These are phyloP conservation scores for Pterobdella sp. DNA, from an alignment of 2,888 invertebrate genomes.

Conservation along the genomic window DNA sequence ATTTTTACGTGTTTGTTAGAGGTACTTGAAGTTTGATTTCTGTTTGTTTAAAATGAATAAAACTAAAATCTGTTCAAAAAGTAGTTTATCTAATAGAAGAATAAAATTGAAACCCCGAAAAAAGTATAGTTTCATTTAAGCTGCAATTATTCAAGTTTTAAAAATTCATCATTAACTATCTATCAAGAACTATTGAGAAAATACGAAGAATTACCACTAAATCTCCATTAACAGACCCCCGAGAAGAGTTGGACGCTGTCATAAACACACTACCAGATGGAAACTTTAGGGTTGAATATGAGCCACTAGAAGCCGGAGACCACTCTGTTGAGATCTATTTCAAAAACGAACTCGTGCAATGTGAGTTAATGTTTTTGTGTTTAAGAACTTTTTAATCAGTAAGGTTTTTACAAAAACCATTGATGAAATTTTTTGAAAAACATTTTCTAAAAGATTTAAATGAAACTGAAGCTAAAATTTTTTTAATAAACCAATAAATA, in stretches of 20 bases:
- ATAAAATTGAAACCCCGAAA: not conserved
- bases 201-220: not conserved
- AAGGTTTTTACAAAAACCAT: too few relatives aligned
- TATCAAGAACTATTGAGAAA: too few relatives aligned
- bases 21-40: slow-evolving; percentile 42
- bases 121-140: not conserved
- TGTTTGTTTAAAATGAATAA: not conserved
- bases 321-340: slow-evolving; percentile 77
- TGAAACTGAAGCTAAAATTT: too few relatives aligned
- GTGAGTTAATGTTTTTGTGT: slow-evolving; percentile 45
- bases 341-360: slow-evolving; percentile 55
- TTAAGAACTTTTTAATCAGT: too few relatives aligned
- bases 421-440: too few relatives aligned
- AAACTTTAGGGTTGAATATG: slow-evolving; percentile 77
- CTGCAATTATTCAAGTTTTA: not conserved
- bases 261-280: slow-evolving; percentile 56
- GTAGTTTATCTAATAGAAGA: not conserved
- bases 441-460: too few relatives aligned
- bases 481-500: too few relatives aligned
- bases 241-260: slow-evolving; percentile 57
- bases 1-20: slow-evolving; percentile 54
- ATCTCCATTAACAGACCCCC: slow-evolving; percentile 55
- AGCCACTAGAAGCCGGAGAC: slow-evolving; percentile 77
- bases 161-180: too few relatives aligned
- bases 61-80: not conserved